These are phyloP conservation scores for Halictus ligatus DNA, from an alignment of 2,888 invertebrate genomes.

Conservation along the genomic window DNA sequence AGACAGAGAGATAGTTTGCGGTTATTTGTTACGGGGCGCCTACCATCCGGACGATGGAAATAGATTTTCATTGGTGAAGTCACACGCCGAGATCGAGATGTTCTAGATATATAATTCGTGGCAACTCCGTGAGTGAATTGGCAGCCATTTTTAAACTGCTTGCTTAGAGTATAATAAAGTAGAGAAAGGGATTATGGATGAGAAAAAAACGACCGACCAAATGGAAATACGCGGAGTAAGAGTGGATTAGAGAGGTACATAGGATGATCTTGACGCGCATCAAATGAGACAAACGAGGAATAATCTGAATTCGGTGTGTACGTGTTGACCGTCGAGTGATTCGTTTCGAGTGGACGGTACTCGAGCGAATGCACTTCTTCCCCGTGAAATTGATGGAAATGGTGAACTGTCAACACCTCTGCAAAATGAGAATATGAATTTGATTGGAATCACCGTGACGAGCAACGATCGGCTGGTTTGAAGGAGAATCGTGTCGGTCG, in stretches of 20 bases:
- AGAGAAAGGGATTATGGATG: constrained; percentile 64
- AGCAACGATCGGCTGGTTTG: constrained; percentile 44
- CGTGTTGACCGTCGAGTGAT: constrained; percentile 14
- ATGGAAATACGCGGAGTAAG: constrained; percentile 70
- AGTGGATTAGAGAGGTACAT: constrained; percentile 61
- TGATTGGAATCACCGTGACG: constrained; percentile 49
- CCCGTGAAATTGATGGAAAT: constrained; percentile 71
- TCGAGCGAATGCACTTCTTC: constrained; percentile 65
- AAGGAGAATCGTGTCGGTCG: constrained; percentile 46
- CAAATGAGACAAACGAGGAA: constrained; percentile 34
- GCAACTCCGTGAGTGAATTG: constrained; percentile 67
- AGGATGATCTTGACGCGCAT: constrained; percentile 61
- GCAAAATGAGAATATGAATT: constrained; percentile 71
- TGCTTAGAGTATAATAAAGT: constrained; percentile 73
- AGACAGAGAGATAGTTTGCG: constrained; percentile 19
- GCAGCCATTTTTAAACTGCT: constrained; percentile 82
- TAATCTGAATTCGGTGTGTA: constrained; percentile 4
- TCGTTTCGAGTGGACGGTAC: constrained; percentile 62
- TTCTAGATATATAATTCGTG: constrained; percentile 69
- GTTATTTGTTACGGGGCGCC: constrained; percentile 45
- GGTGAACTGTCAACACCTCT: constrained; percentile 80
- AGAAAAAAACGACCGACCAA: constrained; percentile 65
- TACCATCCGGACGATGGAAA: constrained; percentile 56
- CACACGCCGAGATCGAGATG: constrained; percentile 49
- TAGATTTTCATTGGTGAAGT: constrained; percentile 48